Evolutionary conservation across 2,888 invertebrate species (phyloP), one percentile per base, ranked within the genome.

Genomic region (Hesperia comma): DNA sequence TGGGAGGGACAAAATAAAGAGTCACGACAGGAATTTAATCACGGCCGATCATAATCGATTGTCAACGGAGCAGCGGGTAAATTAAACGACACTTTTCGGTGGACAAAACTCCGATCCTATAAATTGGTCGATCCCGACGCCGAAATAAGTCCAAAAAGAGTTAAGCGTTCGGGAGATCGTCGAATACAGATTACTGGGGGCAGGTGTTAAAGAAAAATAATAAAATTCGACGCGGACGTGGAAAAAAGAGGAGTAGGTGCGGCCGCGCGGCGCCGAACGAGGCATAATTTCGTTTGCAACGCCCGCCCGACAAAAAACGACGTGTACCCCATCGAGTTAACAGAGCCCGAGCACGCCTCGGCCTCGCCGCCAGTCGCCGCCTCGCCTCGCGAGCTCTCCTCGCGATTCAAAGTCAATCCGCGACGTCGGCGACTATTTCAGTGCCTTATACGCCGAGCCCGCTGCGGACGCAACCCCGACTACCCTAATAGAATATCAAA

Each of bases 201-300:
- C 92, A 92, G 92, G 92, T 92, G 92, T 92, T 92, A 92, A 92
- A 92, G 89, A 90, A 92, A 92, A 92, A 92, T 92, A 92, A 92
- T 90, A 92, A 91, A 91, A 86, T 86, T 81, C 78, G 81, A 88
- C 84, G 82, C 82, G 85, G 81, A 78, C 83, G 83, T 81, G 68
- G 77, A 82, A 91, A 91, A 91, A 91, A 90, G 88, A 91, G 61
- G 86, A 91, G 84, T 81, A 69, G 74, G 77, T 73, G 83, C 88
- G 88, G 87, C 89, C 85, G 90, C 83, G 82, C 90, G 92, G 90
- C 91, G 91, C 90, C 91, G 87, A 78, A 83, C 84, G 80, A 80
- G 82, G 79, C 82, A 85, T 90, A 83, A 88, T 90, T 89, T 88
- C 81, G 88, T 87, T 87, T 79, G 85, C 88, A 85, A 85, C 83